Conservation (phyloP, 2,113 vertebrate species). For the Baryphthengus martii region DNA sequence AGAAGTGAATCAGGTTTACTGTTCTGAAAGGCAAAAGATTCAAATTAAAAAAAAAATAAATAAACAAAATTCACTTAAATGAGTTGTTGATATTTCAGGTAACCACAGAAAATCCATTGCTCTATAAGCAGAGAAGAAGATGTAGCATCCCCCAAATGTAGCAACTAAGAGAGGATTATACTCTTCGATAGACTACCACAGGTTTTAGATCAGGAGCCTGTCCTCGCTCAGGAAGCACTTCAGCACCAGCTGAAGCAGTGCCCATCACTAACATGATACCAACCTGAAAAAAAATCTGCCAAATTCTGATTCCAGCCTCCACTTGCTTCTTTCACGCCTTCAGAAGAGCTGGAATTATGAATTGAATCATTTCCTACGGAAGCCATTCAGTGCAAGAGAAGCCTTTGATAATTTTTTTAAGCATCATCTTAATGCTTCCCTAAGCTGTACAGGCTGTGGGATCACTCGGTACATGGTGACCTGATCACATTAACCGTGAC, state of each 20-base stretch:
- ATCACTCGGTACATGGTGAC: background rate
- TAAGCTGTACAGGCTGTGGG: background rate
- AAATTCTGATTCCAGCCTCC: background rate
- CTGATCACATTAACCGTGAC: background rate
- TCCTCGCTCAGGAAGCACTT: background rate
- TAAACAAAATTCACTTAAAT: background rate
- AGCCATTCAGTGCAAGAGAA: background rate
- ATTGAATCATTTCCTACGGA: background rate
- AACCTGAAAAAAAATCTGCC: too few species aligned
- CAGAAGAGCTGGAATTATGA: background rate
- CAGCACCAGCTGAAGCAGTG: background rate
- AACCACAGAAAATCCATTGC: background rate
- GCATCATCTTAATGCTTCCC: background rate
- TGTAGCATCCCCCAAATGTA: background rate
- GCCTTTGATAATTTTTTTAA: background rate
- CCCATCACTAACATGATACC: fast-evolving
- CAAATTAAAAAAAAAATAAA: background rate
- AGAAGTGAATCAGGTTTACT: conserved; percentile 97
- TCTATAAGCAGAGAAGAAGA: background rate
- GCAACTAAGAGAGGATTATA: background rate
- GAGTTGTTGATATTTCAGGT: background rate
- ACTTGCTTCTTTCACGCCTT: background rate
- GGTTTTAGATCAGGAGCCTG: background rate
- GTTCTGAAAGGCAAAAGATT: conserved; percentile 80
- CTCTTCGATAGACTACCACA: background rate